Evolutionary conservation across 2,888 invertebrate species (phyloP).

Genomic region (Papilio protenor): DNA sequence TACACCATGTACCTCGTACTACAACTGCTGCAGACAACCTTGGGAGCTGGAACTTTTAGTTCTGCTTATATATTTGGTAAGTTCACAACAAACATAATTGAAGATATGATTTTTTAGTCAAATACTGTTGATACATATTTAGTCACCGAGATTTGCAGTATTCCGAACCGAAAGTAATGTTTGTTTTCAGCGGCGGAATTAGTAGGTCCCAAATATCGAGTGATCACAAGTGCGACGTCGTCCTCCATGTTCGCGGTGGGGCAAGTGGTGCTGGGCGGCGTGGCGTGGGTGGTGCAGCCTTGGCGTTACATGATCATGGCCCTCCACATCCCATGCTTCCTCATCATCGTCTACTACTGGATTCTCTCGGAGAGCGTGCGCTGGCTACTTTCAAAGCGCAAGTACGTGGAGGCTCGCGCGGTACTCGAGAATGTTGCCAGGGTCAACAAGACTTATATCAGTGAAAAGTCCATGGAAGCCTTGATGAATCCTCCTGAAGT

Average conservation of each 20-base stretch:
- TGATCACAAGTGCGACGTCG: conserved; percentile 87
- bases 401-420: conserved; percentile 84
- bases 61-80: conserved; percentile 63
- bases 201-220: conserved; percentile 89
- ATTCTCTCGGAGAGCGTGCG: conserved; percentile 87
- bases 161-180: not conserved
- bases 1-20: conserved; percentile 73
- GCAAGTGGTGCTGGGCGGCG: conserved; percentile 86
- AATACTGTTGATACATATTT: too few relatives aligned
- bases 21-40: conserved; percentile 72
- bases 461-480: conserved; percentile 78
- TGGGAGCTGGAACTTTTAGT: conserved; percentile 73
- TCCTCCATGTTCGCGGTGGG: conserved; percentile 89
- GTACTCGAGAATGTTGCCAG: conserved; percentile 86
- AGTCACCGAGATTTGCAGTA: not conserved
- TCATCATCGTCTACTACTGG: conserved; percentile 88
- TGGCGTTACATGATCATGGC: conserved; percentile 88
- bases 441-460: conserved; percentile 84
- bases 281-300: conserved; percentile 87
- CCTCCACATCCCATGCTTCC: conserved; percentile 87
- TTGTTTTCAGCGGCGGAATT: conserved; percentile 83
- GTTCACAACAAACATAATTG: too few relatives aligned
- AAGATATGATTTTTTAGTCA: conserved; percentile 38
- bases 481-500: conserved; percentile 70
- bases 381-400: conserved; percentile 89